Evolutionary conservation across 92 coral and sea anemone species (phyloP).

Genomic region (Chrysogorgia sp.): DNA sequence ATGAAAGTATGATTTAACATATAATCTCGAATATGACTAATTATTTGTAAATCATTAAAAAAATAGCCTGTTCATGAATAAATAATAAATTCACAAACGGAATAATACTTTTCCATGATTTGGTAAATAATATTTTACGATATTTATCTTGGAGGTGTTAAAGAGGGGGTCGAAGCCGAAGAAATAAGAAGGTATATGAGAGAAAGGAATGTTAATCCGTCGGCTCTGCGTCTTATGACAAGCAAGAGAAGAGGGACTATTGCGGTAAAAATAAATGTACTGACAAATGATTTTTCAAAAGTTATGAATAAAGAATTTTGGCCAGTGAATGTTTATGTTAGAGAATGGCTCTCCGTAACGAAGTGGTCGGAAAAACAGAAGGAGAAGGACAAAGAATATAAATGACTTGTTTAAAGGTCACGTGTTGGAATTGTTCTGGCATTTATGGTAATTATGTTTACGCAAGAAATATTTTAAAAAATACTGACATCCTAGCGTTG

Average conservation of each 20-base stretch:
- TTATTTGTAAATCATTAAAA: too few species aligned
- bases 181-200: neutral
- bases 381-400: neutral
- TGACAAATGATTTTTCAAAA: neutral
- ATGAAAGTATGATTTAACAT: too few species aligned
- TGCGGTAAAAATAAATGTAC: neutral
- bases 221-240: neutral
- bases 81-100: too few species aligned
- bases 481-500: neutral
- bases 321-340: neutral
- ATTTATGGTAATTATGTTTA: constrained; percentile 2
- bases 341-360: neutral
- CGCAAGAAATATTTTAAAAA: neutral
- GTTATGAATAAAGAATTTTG: neutral
- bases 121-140: too few species aligned
- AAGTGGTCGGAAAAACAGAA: neutral
- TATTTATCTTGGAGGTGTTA: neutral
- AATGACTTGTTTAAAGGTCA: neutral
- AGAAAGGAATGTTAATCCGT: neutral
- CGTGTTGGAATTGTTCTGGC: constrained; percentile 2
- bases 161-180: neutral
- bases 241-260: neutral
- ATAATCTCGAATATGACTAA: too few species aligned
- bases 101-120: too few species aligned
- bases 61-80: too few species aligned